phyloP scores from a whole-genome alignment of 2,797 vertebrate genomes.

The Oreonectes daqikongensis region DNA sequence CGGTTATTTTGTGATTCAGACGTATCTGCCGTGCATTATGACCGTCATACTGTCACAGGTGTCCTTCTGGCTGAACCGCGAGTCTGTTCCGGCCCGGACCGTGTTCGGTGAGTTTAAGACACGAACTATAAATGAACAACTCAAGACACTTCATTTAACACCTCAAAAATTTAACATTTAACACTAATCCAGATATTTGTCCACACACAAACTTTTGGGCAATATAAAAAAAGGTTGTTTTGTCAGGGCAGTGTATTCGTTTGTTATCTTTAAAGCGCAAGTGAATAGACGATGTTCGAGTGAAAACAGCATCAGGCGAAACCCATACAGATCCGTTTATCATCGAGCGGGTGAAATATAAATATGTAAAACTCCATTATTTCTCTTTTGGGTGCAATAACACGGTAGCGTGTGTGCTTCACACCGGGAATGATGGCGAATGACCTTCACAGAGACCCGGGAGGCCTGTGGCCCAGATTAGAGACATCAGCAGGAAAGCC shows the following conservation, averaged over 20 bases:
- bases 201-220: too few species aligned
- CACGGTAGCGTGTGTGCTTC: not conserved
- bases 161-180: too few species aligned
- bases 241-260: not conserved
- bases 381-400: not conserved
- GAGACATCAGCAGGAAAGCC: slow-evolving; percentile 16
- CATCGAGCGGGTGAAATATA: not conserved
- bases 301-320: not conserved
- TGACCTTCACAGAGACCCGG: slow-evolving; percentile 15
- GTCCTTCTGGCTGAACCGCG: slow-evolving; percentile 98
- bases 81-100: slow-evolving; percentile 95
- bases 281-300: not conserved
- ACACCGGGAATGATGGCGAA: not conserved
- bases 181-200: too few species aligned
- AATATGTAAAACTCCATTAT: not conserved
- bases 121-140: not conserved
- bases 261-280: not conserved
- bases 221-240: too few species aligned
- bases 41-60: slow-evolving; percentile 99
- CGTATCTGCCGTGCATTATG: slow-evolving; percentile 98
- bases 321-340: too few species aligned
- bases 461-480: slow-evolving; percentile 18
- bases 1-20: slow-evolving; percentile 99
- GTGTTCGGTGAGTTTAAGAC: slow-evolving; percentile 91
- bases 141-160: not conserved